Percentiles rank a stretch among this genome's conserved stretches.
phyloP scores from a whole-genome alignment of 2,888 invertebrate genomes.

The Aspidiotus rigidus region DNA sequence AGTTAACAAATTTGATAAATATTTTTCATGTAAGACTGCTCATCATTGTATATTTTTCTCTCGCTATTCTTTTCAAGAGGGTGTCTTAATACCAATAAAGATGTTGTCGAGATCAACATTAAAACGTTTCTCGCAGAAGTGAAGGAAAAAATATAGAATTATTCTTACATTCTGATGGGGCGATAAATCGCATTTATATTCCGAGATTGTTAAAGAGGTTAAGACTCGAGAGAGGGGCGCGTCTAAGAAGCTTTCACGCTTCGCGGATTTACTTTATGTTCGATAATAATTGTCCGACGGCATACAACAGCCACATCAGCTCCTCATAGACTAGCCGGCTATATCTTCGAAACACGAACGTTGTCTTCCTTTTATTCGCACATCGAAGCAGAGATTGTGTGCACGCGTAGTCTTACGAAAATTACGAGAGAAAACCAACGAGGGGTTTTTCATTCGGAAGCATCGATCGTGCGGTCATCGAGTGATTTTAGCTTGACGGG shows the following conservation, averaged over 20 bases:
- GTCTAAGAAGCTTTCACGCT: constrained; percentile 24
- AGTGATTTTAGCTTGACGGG: too few species aligned
- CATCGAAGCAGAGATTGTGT: too few species aligned
- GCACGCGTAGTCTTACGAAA: too few species aligned
- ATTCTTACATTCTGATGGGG: constrained; percentile 19
- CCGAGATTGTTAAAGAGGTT: constrained; percentile 21
- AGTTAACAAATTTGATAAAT: constrained; percentile 32
- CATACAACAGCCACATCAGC: neutral
- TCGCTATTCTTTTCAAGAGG: constrained; percentile 1
- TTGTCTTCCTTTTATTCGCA: too few species aligned
- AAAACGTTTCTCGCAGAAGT: constrained; percentile 2
- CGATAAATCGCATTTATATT: constrained; percentile 27
- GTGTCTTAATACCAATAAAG: constrained; percentile 16
- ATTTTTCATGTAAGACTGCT: constrained; percentile 26
- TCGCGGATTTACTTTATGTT: constrained; percentile 16
- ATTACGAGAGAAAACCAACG: too few species aligned
- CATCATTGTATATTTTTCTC: constrained; percentile 18
- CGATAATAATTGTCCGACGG: constrained; percentile 23
- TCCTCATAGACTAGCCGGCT: too few species aligned
- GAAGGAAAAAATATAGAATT: constrained; percentile 13
- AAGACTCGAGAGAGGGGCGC: constrained; percentile 10
- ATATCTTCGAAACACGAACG: too few species aligned
- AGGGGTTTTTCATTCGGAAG: too few species aligned
- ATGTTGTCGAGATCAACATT: constrained; percentile 20
- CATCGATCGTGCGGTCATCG: too few species aligned